Percentiles rank a stretch among this genome's conserved stretches.
Evolutionary conservation across 2,888 invertebrate species (phyloP).

Genomic region (Torymus texanus): DNA sequence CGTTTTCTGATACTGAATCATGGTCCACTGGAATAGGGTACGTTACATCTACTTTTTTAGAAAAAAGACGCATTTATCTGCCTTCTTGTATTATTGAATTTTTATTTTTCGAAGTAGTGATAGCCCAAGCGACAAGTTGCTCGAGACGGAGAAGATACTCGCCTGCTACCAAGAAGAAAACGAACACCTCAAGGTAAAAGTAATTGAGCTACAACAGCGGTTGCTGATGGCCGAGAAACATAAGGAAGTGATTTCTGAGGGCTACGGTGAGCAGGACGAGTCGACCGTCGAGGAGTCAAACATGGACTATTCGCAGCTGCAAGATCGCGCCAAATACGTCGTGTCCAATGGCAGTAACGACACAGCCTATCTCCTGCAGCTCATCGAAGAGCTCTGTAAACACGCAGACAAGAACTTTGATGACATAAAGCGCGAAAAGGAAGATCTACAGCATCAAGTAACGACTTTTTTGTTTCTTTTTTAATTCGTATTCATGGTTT

Average conservation of each 20-base stretch:
- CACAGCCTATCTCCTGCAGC: constrained; percentile 75
- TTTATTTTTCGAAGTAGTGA: constrained; percentile 35
- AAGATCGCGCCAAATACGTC: constrained; percentile 74
- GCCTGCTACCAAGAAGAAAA: constrained; percentile 74
- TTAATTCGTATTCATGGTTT: no score
- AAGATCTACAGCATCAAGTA: constrained; percentile 87
- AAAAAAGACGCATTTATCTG: neutral
- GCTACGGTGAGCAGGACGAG: constrained; percentile 68
- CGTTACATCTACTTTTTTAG: neutral
- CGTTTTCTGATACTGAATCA: constrained; percentile 58
- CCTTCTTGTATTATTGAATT: neutral
- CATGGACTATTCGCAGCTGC: constrained; percentile 69
- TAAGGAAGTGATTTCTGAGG: constrained; percentile 77
- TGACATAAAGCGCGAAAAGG: constrained; percentile 80
- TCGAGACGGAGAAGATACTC: constrained; percentile 78
- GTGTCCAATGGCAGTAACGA: constrained; percentile 75
- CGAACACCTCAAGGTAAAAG: constrained; percentile 78
- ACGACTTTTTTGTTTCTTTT: constrained; percentile 50
- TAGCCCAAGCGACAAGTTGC: constrained; percentile 75
- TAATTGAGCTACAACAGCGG: constrained; percentile 78
- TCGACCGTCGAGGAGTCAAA: constrained; percentile 63
- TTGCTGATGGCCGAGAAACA: constrained; percentile 74
- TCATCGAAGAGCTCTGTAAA: constrained; percentile 80
- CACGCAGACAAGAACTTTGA: constrained; percentile 81
- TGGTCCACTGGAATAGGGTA: constrained; percentile 54